Percentiles rank a stretch among this genome's conserved stretches.
Conservation (phyloP, 1,140 invertebrate species). For the Nylanderia fulva region DNA sequence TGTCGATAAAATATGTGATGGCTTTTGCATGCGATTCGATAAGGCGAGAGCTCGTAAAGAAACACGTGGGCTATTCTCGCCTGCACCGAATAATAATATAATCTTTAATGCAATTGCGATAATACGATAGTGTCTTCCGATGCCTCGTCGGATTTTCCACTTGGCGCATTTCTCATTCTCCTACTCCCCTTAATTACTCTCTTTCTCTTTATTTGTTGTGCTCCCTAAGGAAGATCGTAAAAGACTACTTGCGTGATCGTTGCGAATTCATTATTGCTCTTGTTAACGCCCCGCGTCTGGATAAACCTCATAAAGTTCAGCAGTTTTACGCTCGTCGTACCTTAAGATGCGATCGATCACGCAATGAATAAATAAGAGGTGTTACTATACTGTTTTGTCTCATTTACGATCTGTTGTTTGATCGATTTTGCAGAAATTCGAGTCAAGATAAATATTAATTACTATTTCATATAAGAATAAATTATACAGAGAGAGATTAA, state of each 20-base stretch:
- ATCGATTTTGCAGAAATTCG: background rate
- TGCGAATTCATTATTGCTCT: conserved; percentile 81
- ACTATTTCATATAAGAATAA: background rate
- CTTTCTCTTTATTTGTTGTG: conserved; percentile 46
- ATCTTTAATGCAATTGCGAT: conserved; percentile 17
- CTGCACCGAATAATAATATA: conserved; percentile 25
- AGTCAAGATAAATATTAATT: background rate
- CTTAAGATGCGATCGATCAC: conserved; percentile 54
- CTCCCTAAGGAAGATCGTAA: conserved; percentile 65
- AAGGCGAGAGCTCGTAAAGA: conserved; percentile 9
- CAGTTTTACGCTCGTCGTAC: conserved; percentile 51
- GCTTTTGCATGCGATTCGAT: no score
- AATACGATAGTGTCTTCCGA: background rate
- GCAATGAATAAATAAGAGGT: conserved; percentile 51
- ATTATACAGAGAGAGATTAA: background rate
- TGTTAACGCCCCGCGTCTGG: conserved; percentile 77
- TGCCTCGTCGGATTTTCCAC: conserved; percentile 27
- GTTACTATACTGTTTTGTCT: background rate
- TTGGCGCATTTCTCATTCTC: background rate
- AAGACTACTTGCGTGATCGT: conserved; percentile 79
- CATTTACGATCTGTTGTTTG: background rate
- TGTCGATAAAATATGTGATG: background rate
- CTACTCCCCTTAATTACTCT: background rate
- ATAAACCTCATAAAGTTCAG: conserved; percentile 79
- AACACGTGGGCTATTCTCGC: background rate